Conservation (phyloP, 2,797 vertebrate species). For the Phataginus tetradactyla region DNA sequence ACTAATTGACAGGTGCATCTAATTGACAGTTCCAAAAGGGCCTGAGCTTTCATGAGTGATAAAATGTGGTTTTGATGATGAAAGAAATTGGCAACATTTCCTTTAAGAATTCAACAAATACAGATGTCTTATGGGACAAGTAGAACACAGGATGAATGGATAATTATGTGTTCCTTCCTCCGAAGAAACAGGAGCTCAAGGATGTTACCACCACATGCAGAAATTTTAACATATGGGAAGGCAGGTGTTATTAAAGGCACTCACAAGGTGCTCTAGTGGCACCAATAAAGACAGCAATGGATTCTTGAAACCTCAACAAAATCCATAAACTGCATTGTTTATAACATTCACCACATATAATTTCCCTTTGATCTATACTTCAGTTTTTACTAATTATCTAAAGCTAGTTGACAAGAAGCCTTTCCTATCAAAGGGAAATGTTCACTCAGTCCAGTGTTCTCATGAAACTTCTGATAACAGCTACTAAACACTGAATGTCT, state of each 20-base stretch:
- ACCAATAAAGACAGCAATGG: neutral
- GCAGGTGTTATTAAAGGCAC: neutral
- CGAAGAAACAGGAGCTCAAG: neutral
- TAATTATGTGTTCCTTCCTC: neutral
- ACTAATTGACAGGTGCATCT: neutral
- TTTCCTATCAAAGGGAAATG: neutral
- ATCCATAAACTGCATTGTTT: neutral
- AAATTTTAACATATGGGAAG: neutral
- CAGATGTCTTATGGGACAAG: neutral
- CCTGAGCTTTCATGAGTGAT: neutral
- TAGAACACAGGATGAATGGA: neutral
- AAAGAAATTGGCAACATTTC: neutral
- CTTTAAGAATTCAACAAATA: slow-evolving; percentile 11
- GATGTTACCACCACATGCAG: neutral
- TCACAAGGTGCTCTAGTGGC: no score
- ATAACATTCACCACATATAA: neutral
- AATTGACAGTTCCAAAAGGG: neutral
- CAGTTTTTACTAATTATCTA: neutral
- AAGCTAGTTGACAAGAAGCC: neutral
- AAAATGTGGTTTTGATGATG: neutral
- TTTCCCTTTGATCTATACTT: neutral
- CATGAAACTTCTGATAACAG: neutral
- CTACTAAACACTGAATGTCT: neutral
- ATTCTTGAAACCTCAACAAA: neutral
- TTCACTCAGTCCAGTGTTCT: neutral